phyloP scores from a whole-genome alignment of 2,113 vertebrate species.

The Brachypodius melanocephalos region DNA sequence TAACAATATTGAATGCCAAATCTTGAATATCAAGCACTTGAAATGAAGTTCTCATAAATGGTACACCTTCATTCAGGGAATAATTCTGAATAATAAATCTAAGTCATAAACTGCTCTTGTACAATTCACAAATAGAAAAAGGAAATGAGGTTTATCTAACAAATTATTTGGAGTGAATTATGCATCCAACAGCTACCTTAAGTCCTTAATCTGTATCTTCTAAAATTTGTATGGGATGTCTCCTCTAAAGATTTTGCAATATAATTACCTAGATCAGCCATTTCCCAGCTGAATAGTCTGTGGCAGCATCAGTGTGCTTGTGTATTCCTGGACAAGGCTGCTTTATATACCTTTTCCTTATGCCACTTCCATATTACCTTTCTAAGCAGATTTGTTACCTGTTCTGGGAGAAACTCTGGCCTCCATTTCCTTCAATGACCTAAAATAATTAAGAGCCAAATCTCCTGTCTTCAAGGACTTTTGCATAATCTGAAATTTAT shows the following conservation, averaged over 20 bases:
- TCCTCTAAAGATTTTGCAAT: slow-evolving; percentile 47
- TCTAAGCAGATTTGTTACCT: slow-evolving; percentile 60
- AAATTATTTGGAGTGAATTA: slow-evolving; percentile 31
- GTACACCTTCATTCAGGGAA: slow-evolving; percentile 53
- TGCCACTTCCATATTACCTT: slow-evolving; percentile 31
- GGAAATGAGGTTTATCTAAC: slow-evolving; percentile 35
- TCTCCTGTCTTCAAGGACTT: slow-evolving; percentile 30
- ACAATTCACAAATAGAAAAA: slow-evolving; percentile 13
- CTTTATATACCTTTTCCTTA: neutral
- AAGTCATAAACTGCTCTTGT: neutral
- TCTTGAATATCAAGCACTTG: slow-evolving; percentile 23
- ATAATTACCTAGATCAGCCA: slow-evolving; percentile 60
- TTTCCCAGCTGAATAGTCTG: neutral
- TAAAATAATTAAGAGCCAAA: slow-evolving; percentile 56
- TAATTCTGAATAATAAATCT: slow-evolving; percentile 59
- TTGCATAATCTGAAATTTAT: slow-evolving; percentile 23
- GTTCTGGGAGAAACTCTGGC: slow-evolving; percentile 10
- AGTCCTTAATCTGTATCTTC: slow-evolving; percentile 18
- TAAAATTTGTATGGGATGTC: slow-evolving; percentile 65
- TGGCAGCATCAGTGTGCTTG: neutral
- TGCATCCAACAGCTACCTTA: neutral
- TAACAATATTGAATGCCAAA: neutral
- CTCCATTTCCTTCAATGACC: slow-evolving; percentile 32
- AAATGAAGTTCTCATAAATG: slow-evolving; percentile 36
- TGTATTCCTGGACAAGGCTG: slow-evolving; percentile 24